Evolutionary conservation across 2,888 invertebrate species (phyloP).

Genomic region (Lottia scabra): DNA sequence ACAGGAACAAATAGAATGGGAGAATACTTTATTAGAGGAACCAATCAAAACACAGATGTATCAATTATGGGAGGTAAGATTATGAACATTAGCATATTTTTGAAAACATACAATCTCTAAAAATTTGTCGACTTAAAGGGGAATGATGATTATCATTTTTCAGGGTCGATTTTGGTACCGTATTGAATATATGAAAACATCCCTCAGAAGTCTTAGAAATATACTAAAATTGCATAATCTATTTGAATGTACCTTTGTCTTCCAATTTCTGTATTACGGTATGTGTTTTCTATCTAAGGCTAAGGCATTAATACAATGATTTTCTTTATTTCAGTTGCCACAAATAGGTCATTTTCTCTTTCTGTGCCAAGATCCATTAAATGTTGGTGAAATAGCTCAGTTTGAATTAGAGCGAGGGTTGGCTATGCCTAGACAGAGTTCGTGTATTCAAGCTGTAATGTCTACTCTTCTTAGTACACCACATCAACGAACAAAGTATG

Average conservation of each 20-base stretch:
- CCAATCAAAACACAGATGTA: conserved; percentile 69
- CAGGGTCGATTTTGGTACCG: no score
- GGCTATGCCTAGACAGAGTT: conserved; percentile 73
- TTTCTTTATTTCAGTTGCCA: conserved; percentile 70
- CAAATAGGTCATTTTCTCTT: conserved; percentile 74
- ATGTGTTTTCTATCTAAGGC: background rate
- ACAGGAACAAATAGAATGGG: conserved; percentile 71
- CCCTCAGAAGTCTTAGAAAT: no score
- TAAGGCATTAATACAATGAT: no score
- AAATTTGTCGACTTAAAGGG: no score
- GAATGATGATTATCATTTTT: no score
- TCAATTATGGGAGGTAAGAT: conserved; percentile 76
- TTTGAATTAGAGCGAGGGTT: conserved; percentile 75
- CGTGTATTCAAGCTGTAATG: conserved; percentile 73
- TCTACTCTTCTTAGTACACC: conserved; percentile 73
- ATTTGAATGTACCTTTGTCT: no score
- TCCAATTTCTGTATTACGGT: no score
- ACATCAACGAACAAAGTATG: conserved; percentile 64
- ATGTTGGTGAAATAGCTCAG: conserved; percentile 73
- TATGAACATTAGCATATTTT: no score
- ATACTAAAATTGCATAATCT: no score
- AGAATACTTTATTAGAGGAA: conserved; percentile 69
- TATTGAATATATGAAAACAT: no score
- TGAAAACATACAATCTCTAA: background rate
- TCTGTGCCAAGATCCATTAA: conserved; percentile 71